phyloP scores from a whole-genome alignment of 2,797 vertebrate genomes.

The Apogon talboti region DNA sequence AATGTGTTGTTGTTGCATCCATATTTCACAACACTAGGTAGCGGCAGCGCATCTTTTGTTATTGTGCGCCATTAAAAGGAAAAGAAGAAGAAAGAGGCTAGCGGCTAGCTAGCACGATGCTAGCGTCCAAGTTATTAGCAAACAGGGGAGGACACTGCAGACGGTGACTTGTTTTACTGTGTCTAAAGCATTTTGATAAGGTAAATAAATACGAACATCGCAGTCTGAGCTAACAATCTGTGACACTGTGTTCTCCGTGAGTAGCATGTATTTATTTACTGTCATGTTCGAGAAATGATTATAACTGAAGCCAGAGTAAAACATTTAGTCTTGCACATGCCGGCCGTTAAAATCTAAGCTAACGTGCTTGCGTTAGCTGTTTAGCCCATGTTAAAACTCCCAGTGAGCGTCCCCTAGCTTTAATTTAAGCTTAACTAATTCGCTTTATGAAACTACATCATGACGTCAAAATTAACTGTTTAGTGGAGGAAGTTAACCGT shows the following conservation, averaged over 20 bases:
- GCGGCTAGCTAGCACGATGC: background rate
- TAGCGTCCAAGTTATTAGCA: conserved; percentile 3
- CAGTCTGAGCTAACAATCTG: background rate
- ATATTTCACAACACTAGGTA: conserved; percentile 1
- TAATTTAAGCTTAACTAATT: background rate
- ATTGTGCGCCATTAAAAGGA: fast-evolving
- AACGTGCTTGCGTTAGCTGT: conserved; percentile 20
- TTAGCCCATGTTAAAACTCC: conserved; percentile 26
- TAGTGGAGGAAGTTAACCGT: background rate
- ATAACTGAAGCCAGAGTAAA: conserved; percentile 5
- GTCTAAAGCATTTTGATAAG: conserved; percentile 41
- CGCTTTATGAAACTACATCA: too few species aligned
- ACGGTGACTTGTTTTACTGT: conserved; percentile 14
- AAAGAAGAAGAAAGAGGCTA: conserved; percentile 36
- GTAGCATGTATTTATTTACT: background rate
- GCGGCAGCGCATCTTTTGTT: conserved; percentile 8
- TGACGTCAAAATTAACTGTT: background rate
- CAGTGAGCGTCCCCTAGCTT: conserved; percentile 28
- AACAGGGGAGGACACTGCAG: background rate
- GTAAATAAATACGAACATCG: conserved; percentile 37
- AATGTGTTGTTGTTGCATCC: background rate
- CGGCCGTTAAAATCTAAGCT: conserved; percentile 24
- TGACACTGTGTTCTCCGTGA: background rate
- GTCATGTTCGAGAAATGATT: background rate
- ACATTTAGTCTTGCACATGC: conserved; percentile 19